Evolutionary conservation across 2,888 invertebrate genomes (phyloP).

Genomic region (Ashinkailepas kermadecensis): DNA sequence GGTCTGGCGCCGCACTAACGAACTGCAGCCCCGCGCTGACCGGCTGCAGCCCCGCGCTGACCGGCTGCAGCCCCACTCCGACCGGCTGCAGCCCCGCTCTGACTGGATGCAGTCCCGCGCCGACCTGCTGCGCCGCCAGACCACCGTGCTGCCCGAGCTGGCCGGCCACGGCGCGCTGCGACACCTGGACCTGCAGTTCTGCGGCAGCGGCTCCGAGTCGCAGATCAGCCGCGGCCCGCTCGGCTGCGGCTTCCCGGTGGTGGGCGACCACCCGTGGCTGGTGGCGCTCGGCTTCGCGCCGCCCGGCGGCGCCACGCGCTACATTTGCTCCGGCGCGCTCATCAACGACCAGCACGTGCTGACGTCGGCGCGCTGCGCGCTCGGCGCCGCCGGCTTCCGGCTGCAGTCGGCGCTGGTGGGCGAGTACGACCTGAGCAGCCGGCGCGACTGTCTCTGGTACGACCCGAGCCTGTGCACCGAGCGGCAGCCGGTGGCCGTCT

Average conservation of each 20-base stretch:
- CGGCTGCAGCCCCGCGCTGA: no score
- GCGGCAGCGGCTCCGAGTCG: neutral
- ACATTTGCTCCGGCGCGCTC: neutral
- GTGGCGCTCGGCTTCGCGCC: neutral
- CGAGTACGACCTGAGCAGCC: neutral
- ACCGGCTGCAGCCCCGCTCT: no score
- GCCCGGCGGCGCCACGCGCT: neutral
- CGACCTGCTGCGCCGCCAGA: no score
- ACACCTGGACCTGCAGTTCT: neutral
- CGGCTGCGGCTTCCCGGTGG: constrained; percentile 1
- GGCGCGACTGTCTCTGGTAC: neutral
- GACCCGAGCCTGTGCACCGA: neutral
- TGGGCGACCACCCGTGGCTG: neutral
- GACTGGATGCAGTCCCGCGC: no score
- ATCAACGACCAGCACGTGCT: neutral
- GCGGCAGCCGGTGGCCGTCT: neutral
- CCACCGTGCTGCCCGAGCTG: neutral
- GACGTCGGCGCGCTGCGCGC: neutral
- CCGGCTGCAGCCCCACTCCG: no score
- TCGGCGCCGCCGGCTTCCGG: neutral
- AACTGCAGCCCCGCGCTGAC: no score
- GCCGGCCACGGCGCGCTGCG: neutral
- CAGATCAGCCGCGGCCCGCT: neutral
- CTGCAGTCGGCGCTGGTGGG: neutral
- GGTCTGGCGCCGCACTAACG: no score